These are phyloP conservation scores for Blomia tropicalis DNA, from an alignment of 2,888 invertebrate genomes.

Conservation along the genomic window DNA sequence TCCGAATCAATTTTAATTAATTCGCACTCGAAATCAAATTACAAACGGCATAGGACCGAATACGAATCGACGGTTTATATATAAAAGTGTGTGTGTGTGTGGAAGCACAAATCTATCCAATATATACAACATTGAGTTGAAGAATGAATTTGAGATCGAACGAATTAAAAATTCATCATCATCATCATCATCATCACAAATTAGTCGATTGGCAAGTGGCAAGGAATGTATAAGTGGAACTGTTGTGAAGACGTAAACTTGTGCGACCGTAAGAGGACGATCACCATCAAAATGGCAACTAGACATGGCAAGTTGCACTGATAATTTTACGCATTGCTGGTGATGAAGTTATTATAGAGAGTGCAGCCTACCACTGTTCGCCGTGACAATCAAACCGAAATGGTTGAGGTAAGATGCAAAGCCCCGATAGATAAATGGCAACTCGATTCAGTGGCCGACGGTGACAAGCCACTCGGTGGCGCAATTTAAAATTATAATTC, in stretches of 20 bases:
- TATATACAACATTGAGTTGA: too few species aligned
- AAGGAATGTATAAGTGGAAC: too few species aligned
- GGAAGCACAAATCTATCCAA: neutral
- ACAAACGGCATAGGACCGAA: too few species aligned
- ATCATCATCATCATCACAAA: too few species aligned
- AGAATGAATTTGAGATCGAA: neutral
- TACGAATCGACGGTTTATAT: neutral
- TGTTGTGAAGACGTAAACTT: too few species aligned
- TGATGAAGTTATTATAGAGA: conserved; percentile 18
- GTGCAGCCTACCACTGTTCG: too few species aligned
- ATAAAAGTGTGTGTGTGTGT: neutral
- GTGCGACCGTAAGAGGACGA: too few species aligned
- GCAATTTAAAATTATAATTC: conserved; percentile 3
- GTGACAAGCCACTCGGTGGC: neutral
- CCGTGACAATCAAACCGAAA: conserved; percentile 8
- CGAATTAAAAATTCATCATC: conserved; percentile 14
- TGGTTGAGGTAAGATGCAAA: conserved; percentile 15
- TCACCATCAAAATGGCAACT: neutral
- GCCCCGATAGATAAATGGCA: conserved; percentile 8
- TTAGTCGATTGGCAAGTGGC: conserved; percentile 9
- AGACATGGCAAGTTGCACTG: neutral
- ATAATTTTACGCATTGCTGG: conserved; percentile 19
- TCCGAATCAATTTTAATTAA: conserved; percentile 10
- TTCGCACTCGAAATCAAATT: conserved; percentile 8
- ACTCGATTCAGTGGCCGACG: neutral